Percentiles rank a stretch among this genome's conserved stretches.
phyloP scores from a whole-genome alignment of 2,888 invertebrate genomes.

The Eilema depressum region DNA sequence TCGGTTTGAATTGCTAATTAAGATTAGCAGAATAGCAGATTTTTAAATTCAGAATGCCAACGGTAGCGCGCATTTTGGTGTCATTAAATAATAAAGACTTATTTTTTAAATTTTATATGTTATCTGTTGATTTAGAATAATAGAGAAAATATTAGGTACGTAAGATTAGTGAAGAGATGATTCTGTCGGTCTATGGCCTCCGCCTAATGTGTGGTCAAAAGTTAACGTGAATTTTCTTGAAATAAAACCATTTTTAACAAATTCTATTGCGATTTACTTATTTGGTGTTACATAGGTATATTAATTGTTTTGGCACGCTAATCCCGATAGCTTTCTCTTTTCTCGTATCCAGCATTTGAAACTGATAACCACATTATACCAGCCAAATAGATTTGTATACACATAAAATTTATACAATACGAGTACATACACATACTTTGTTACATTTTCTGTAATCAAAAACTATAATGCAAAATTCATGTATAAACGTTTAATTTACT shows the following conservation, averaged over 20 bases:
- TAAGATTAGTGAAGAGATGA: background rate
- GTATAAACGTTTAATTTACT: conserved; percentile 20
- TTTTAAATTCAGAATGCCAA: conserved; percentile 13
- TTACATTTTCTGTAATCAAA: background rate
- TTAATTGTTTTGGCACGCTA: too few relatives aligned
- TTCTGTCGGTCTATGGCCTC: too few relatives aligned
- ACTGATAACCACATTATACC: too few relatives aligned
- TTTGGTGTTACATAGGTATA: too few relatives aligned
- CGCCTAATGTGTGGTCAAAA: too few relatives aligned
- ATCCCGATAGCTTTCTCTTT: background rate
- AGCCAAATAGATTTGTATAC: too few relatives aligned
- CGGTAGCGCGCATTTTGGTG: background rate
- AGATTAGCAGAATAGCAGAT: conserved; percentile 7
- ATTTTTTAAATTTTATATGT: background rate
- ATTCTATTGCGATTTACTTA: too few relatives aligned
- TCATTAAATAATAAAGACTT: background rate
- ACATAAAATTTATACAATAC: too few relatives aligned
- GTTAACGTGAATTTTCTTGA: too few relatives aligned
- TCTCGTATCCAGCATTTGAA: background rate
- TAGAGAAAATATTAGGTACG: background rate
- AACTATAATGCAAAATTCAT: conserved; percentile 31
- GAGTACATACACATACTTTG: too few relatives aligned
- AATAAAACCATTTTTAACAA: too few relatives aligned
- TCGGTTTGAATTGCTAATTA: conserved; percentile 9
- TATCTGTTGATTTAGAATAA: background rate